Percentiles rank a stretch among this genome's conserved stretches.
Conservation (phyloP, 2,797 vertebrate genomes). For the Mionectes olivaceus region DNA sequence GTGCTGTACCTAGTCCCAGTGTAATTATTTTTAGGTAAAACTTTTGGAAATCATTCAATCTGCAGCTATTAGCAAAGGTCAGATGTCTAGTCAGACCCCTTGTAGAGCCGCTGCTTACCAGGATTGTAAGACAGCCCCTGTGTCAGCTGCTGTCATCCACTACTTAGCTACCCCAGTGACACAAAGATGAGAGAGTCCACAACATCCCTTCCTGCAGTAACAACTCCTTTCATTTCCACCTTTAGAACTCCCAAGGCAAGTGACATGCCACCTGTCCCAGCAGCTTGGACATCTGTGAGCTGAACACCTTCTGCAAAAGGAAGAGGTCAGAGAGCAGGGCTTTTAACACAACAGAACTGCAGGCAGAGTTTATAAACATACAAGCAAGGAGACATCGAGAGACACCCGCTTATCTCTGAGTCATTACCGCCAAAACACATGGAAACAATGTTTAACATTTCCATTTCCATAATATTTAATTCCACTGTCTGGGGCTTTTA, state of each 20-base stretch:
- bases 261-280: neutral
- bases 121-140: neutral
- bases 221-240: neutral
- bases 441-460: conserved; percentile 24
- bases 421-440: conserved; percentile 14
- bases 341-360: neutral
- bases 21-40: neutral
- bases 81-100: neutral
- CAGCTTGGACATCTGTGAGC: rapidly evolving
- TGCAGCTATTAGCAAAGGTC: neutral
- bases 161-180: neutral
- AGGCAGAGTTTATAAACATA: neutral
- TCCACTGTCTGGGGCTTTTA: conserved; percentile 23
- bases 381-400: neutral
- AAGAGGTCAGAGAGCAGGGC: neutral
- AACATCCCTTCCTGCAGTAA: neutral
- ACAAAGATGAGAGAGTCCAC: neutral
- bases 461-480: conserved; percentile 17
- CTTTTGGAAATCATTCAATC: neutral
- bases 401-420: neutral
- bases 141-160: neutral
- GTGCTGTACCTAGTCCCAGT: neutral
- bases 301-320: neutral
- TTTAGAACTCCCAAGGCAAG: neutral
- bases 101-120: neutral